phyloP scores from a whole-genome alignment of 1,140 invertebrate species.

The Hycleus cichorii region DNA sequence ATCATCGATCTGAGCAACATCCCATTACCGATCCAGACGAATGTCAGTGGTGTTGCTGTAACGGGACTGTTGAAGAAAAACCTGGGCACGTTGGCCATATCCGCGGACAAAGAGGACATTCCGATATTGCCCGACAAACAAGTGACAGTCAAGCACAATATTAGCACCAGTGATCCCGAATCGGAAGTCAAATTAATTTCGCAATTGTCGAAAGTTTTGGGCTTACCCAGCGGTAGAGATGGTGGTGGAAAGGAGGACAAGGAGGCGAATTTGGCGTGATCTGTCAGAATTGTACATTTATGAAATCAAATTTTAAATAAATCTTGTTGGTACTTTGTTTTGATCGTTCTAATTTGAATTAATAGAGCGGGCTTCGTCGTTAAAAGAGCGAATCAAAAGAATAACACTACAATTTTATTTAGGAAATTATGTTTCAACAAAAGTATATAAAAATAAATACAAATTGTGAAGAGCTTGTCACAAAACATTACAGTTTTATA shows the following conservation, averaged over 20 bases:
- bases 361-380: too few species aligned
- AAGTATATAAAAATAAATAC: constrained; percentile 15
- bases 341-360: too few species aligned
- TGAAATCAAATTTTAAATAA: too few species aligned
- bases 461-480: constrained; percentile 16
- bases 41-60: constrained; percentile 45
- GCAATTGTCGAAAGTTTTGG: constrained; percentile 3
- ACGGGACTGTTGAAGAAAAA: constrained; percentile 45
- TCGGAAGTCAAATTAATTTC: constrained; percentile 20
- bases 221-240: background rate
- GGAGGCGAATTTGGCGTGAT: too few species aligned
- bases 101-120: background rate
- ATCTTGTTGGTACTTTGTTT: too few species aligned
- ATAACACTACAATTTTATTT: constrained; percentile 15
- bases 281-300: too few species aligned
- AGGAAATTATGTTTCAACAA: constrained; percentile 12
- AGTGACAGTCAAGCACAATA: constrained; percentile 28
- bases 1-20: constrained; percentile 46
- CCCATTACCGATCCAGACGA: constrained; percentile 47
- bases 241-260: too few species aligned
- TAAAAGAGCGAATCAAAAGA: constrained; percentile 4
- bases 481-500: constrained; percentile 22
- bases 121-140: constrained; percentile 19
- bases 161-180: constrained; percentile 22
- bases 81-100: constrained; percentile 35